Percentiles rank a stretch among this genome's conserved stretches.
Conservation (phyloP, 1,140 invertebrate species). For the Delia radicum region DNA sequence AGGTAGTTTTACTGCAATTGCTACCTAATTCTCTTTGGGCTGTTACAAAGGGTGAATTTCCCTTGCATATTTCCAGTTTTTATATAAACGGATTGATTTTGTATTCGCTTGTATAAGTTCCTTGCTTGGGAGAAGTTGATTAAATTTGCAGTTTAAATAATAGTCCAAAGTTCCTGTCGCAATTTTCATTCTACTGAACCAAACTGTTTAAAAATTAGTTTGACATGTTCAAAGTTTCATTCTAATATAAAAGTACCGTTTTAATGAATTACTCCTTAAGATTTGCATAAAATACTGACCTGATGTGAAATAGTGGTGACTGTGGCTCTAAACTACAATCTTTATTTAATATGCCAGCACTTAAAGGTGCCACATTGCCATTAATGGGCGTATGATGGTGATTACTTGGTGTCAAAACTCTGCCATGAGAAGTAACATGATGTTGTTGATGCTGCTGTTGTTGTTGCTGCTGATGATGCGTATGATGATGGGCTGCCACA, state of each 20-base stretch:
- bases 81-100: too few species aligned
- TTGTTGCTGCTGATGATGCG: slow-evolving; percentile 29
- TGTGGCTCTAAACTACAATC: slow-evolving; percentile 46
- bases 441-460: slow-evolving; percentile 36
- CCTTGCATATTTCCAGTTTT: too few species aligned
- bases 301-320: slow-evolving; percentile 54
- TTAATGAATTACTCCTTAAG: too few species aligned
- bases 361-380: slow-evolving; percentile 31
- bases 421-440: slow-evolving; percentile 37
- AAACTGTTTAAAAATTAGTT: background rate
- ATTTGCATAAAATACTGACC: slow-evolving; percentile 42
- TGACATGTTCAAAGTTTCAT: too few species aligned
- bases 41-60: too few species aligned
- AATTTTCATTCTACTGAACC: background rate
- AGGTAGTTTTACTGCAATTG: too few species aligned
- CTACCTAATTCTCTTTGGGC: too few species aligned
- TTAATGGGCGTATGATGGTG: slow-evolving; percentile 49
- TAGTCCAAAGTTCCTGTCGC: too few species aligned
- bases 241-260: too few species aligned
- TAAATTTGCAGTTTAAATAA: too few species aligned
- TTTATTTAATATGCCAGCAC: slow-evolving; percentile 30
- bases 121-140: too few species aligned
- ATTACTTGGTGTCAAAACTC: slow-evolving; percentile 52
- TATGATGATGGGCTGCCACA: slow-evolving; percentile 30
- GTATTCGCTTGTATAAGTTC: too few species aligned